A percentile compares a stretch with the other conserved stretches of the same genome.
These are phyloP conservation scores for Zingel zingel DNA, from an alignment of 2,113 vertebrate species.

Conservation along the genomic window DNA sequence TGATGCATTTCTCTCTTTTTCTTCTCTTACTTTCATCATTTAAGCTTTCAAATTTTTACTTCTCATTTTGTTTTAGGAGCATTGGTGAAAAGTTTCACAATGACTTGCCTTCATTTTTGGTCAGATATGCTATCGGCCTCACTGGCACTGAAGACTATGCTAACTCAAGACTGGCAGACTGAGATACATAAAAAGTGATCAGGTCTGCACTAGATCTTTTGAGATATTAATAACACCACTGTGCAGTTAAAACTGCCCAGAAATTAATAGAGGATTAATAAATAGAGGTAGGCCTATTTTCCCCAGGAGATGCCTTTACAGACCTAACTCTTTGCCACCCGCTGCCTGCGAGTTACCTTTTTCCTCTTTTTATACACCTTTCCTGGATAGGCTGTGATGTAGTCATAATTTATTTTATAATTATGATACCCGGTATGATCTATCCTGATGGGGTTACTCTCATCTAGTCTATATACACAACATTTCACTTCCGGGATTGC, in stretches of 20 bases:
- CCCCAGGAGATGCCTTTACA: background rate
- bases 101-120: background rate
- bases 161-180: background rate
- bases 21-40: background rate
- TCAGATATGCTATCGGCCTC: background rate
- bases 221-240: background rate
- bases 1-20: background rate
- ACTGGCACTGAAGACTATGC: background rate
- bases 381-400: background rate
- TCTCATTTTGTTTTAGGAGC: background rate
- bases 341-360: background rate
- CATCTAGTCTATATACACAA: background rate
- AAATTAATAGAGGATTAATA: background rate
- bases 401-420: background rate
- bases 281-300: background rate
- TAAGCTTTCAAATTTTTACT: background rate
- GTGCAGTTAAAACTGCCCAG: background rate
- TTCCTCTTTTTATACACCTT: background rate
- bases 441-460: background rate
- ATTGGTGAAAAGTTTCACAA: background rate
- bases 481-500: too few relatives aligned
- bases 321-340: background rate
- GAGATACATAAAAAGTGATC: background rate
- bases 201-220: background rate
- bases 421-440: background rate